These are phyloP conservation scores for Plebejus argus DNA, from an alignment of 2,888 invertebrate genomes.

Conservation along the genomic window DNA sequence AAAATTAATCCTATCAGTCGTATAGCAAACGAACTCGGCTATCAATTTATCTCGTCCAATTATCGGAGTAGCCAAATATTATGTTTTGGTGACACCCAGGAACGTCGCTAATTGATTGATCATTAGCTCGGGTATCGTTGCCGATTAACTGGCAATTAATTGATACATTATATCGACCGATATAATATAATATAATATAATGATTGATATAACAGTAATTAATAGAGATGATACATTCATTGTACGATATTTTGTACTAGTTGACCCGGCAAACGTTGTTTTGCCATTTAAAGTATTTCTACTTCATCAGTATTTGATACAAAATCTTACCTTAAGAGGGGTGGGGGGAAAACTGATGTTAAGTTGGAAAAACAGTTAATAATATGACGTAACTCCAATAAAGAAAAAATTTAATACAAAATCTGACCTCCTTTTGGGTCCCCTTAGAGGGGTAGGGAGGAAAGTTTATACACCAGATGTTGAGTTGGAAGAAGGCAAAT, in stretches of 20 bases:
- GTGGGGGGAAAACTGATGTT: too few relatives aligned
- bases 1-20: conserved; percentile 74
- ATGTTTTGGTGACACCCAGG: conserved; percentile 57
- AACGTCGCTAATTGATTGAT: conserved; percentile 1
- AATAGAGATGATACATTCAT: background rate
- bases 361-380: too few relatives aligned
- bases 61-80: conserved; percentile 67
- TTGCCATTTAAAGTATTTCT: too few relatives aligned
- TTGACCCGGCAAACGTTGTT: too few relatives aligned
- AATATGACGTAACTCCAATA: too few relatives aligned
- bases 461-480: too few relatives aligned
- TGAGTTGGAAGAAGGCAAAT: too few relatives aligned
- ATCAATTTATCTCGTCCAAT: conserved; percentile 67
- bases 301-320: too few relatives aligned
- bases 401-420: too few relatives aligned
- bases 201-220: background rate
- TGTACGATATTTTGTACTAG: background rate
- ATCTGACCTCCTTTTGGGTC: too few relatives aligned
- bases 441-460: too few relatives aligned
- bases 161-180: background rate
- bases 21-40: conserved; percentile 60
- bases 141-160: background rate
- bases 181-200: background rate
- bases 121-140: background rate
- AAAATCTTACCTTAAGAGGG: too few relatives aligned